Conservation (phyloP, 2,113 vertebrate genomes). For the Ammodytes dubius region DNA sequence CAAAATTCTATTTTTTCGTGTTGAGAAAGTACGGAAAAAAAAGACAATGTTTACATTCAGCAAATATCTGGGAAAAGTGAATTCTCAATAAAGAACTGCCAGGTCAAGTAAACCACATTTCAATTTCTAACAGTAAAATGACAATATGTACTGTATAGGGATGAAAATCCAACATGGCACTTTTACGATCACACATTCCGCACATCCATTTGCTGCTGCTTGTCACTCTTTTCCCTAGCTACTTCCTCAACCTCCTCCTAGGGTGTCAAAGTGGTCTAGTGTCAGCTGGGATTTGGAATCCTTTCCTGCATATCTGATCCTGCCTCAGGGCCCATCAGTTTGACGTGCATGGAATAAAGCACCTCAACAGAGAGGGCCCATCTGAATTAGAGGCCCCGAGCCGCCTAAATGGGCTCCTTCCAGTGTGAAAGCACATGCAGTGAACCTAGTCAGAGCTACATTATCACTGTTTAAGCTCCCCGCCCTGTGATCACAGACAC, state of each 20-base stretch:
- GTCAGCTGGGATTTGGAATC: background rate
- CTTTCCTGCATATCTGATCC: background rate
- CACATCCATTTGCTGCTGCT: background rate
- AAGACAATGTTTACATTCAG: background rate
- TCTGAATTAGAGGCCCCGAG: background rate
- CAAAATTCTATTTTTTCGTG: conserved; percentile 10
- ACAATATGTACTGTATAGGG: background rate
- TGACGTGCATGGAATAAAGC: background rate
- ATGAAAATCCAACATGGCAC: background rate
- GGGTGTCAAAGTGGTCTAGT: background rate
- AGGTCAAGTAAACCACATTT: background rate
- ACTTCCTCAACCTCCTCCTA: background rate
- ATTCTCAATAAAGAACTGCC: too few species aligned
- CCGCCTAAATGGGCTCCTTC: background rate
- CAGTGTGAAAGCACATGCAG: too few species aligned
- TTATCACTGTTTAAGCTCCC: background rate
- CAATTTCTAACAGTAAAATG: background rate
- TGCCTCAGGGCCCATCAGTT: conserved; percentile 4
- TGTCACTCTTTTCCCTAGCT: background rate
- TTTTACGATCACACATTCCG: background rate
- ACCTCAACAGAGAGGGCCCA: background rate
- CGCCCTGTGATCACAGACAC: background rate
- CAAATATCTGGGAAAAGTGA: conserved; percentile 8
- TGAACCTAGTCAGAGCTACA: background rate
- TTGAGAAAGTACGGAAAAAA: background rate